Conservation (phyloP, 92 coral and sea anemone species). For the Chrysogorgia sp. region DNA sequence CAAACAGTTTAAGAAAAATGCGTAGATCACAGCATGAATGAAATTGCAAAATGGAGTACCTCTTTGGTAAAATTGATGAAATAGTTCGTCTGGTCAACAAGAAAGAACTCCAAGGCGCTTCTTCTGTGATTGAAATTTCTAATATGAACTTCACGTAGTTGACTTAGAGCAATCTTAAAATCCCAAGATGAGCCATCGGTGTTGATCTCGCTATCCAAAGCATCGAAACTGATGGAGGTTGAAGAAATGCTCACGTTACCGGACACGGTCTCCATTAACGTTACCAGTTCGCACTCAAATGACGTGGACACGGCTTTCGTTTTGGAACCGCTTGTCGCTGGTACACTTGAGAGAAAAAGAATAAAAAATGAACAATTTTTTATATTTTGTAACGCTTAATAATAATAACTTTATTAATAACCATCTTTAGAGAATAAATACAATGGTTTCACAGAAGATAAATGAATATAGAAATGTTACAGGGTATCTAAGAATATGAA, state of each 20-base stretch:
- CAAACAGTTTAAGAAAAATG: no score
- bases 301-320: not conserved
- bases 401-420: no score
- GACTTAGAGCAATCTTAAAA: constrained; percentile 81
- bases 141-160: constrained; percentile 92
- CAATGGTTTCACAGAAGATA: no score
- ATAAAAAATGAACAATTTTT: no score
- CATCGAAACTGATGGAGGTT: constrained; percentile 80
- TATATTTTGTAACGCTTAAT: no score
- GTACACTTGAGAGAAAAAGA: not conserved
- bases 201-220: constrained; percentile 53
- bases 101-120: constrained; percentile 92
- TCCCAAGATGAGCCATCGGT: constrained; percentile 75
- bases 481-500: no score
- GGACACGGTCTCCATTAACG: constrained; percentile 86
- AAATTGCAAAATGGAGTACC: constrained; percentile 50
- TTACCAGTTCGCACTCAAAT: constrained; percentile 73
- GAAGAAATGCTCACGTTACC: constrained; percentile 81
- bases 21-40: not conserved
- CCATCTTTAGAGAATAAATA: no score
- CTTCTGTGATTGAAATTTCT: constrained; percentile 87
- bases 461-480: no score
- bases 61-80: constrained; percentile 87
- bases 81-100: constrained; percentile 94
- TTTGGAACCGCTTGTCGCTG: not conserved